Evolutionary conservation across 2,113 vertebrate genomes (phyloP).

Genomic region (Pyxicephalus adspersus): DNA sequence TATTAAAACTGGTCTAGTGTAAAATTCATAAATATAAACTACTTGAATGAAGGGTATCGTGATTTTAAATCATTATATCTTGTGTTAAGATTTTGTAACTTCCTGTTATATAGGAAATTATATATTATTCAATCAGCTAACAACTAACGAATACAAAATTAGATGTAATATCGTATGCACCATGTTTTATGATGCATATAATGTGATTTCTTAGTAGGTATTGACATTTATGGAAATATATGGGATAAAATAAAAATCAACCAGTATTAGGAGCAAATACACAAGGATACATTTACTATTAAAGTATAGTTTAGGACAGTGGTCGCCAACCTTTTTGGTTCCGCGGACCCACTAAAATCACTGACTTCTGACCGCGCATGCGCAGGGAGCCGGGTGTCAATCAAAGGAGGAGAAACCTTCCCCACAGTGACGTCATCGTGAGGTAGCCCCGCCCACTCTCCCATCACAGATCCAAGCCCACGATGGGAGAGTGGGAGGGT

Average conservation of each 20-base stretch:
- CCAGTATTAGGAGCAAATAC: not conserved
- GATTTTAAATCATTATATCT: slow-evolving; percentile 31
- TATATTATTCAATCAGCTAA: slow-evolving; percentile 29
- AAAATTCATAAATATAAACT: slow-evolving; percentile 40
- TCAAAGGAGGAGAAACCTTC: too few species aligned
- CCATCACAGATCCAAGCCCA: too few species aligned
- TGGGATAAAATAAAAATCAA: not conserved
- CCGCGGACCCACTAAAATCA: too few species aligned
- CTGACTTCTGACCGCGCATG: too few species aligned
- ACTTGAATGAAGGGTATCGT: slow-evolving; percentile 8
- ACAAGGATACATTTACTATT: too few species aligned
- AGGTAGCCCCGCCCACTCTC: too few species aligned
- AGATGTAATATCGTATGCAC: not conserved
- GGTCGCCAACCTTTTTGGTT: too few species aligned
- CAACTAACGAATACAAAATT: slow-evolving; percentile 25
- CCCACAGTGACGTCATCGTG: too few species aligned
- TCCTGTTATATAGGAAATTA: slow-evolving; percentile 35
- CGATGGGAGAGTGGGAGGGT: too few species aligned
- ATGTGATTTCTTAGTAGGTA: slow-evolving; percentile 37
- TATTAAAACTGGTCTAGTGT: slow-evolving; percentile 36
- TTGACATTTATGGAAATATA: slow-evolving; percentile 14
- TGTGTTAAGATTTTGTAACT: slow-evolving; percentile 25
- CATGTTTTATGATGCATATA: slow-evolving; percentile 51
- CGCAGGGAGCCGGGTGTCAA: too few species aligned
- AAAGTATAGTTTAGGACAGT: too few species aligned